Conservation (phyloP, 2,113 vertebrate species). For the Nannobrachium achirus region DNA sequence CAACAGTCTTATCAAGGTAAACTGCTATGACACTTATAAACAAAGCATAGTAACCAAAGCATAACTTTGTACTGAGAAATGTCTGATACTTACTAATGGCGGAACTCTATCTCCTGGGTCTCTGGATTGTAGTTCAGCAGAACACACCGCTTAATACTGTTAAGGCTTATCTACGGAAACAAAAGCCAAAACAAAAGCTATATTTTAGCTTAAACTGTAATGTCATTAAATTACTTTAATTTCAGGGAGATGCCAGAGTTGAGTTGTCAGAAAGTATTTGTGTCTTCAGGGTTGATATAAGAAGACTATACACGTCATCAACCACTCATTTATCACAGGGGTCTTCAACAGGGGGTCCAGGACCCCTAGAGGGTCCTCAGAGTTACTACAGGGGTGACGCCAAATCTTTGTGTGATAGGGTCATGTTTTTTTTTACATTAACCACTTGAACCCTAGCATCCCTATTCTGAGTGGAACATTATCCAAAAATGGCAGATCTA, state of each 20-base stretch:
- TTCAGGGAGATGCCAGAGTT: background rate
- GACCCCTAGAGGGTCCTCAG: too few species aligned
- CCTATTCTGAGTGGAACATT: too few species aligned
- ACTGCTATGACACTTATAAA: background rate
- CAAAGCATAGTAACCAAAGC: background rate
- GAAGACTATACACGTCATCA: slow-evolving; percentile 72
- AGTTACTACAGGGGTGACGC: too few species aligned
- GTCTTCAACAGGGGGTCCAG: too few species aligned
- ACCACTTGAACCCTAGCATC: too few species aligned
- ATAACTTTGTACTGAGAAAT: background rate
- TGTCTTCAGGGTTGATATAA: slow-evolving; percentile 74
- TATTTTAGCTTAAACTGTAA: background rate
- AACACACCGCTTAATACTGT: slow-evolving; percentile 90
- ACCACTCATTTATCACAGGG: background rate
- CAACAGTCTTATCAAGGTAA: background rate
- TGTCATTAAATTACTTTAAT: background rate
- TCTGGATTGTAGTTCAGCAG: slow-evolving; percentile 83
- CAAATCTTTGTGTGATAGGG: too few species aligned
- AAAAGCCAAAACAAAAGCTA: background rate
- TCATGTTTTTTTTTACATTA: too few species aligned
- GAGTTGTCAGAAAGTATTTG: slow-evolving; percentile 76
- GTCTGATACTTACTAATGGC: slow-evolving; percentile 89
- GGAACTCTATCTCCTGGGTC: slow-evolving; percentile 84
- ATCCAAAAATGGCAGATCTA: too few species aligned
- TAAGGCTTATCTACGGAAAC: slow-evolving; percentile 84